Percentiles rank a stretch among this genome's conserved stretches.
Evolutionary conservation across 2,797 vertebrate genomes (phyloP).

Genomic region (Peromyscus melanophrys): DNA sequence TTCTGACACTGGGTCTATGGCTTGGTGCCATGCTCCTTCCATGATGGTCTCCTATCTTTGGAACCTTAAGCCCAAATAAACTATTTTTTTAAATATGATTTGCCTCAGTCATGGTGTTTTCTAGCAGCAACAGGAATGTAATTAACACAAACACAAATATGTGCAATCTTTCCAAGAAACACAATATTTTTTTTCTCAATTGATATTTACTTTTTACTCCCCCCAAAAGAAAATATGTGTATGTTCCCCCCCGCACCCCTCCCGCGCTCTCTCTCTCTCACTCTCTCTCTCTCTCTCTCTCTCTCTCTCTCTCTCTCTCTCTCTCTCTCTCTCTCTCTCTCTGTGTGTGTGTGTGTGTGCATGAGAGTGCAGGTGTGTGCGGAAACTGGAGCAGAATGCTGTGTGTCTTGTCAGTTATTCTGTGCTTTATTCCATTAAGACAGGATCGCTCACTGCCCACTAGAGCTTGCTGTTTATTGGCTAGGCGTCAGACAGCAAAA

Average conservation of each 20-base stretch:
- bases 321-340: too few species aligned
- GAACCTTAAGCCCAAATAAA: background rate
- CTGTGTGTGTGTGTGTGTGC: background rate
- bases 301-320: too few species aligned
- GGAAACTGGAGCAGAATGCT: background rate
- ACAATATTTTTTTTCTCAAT: background rate
- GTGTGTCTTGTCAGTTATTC: background rate
- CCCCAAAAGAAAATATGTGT: too few species aligned
- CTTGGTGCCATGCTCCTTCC: background rate
- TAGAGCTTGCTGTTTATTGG: background rate
- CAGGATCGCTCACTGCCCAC: background rate
- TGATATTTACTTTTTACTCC: slow-evolving; percentile 14
- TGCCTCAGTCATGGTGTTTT: background rate
- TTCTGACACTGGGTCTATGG: background rate
- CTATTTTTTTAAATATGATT: background rate
- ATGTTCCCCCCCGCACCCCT: too few species aligned
- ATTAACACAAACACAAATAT: background rate
- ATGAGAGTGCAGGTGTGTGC: background rate
- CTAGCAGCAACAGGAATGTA: background rate
- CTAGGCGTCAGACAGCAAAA: background rate
- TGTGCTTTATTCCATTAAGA: background rate
- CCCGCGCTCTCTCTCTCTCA: too few species aligned
- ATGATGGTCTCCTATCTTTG: background rate
- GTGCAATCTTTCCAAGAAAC: slow-evolving; percentile 5
- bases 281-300: too few species aligned